Percentiles rank a stretch among this genome's conserved stretches.
Conservation (phyloP, 2,888 invertebrate genomes). For the Entomobrya proxima region DNA sequence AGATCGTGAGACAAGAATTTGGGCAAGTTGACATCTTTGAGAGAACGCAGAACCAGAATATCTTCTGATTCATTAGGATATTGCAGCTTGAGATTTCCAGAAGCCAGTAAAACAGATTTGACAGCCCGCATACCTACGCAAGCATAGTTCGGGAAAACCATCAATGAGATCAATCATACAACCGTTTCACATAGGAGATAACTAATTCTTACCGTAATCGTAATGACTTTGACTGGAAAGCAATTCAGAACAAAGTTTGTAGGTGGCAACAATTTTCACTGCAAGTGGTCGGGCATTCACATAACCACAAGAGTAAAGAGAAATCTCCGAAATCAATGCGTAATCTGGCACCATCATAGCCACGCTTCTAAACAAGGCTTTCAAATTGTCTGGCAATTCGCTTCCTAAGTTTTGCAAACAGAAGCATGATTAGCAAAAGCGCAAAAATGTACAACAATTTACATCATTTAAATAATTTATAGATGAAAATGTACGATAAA, state of each 20-base stretch:
- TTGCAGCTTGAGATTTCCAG: slow-evolving; percentile 91
- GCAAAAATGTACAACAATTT: no score
- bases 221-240: slow-evolving; percentile 72
- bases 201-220: no score
- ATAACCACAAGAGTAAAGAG: slow-evolving; percentile 95
- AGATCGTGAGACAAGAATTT: slow-evolving; percentile 83
- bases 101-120: slow-evolving; percentile 91
- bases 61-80: slow-evolving; percentile 88
- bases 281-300: slow-evolving; percentile 89
- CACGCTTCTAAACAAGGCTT: slow-evolving; percentile 94
- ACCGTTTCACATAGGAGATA: no score
- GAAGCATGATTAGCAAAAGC: no score
- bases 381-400: slow-evolving; percentile 95
- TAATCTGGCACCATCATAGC: slow-evolving; percentile 99
- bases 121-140: slow-evolving; percentile 97
- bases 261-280: slow-evolving; percentile 96
- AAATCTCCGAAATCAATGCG: slow-evolving; percentile 96
- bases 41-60: slow-evolving; percentile 89
- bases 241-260: slow-evolving; percentile 95
- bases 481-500: no score
- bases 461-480: no score
- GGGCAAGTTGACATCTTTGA: slow-evolving; percentile 95
- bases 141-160: no score
- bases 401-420: no score
- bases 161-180: no score